Conservation (phyloP, 2,797 vertebrate species). For the Agapornis canus region DNA sequence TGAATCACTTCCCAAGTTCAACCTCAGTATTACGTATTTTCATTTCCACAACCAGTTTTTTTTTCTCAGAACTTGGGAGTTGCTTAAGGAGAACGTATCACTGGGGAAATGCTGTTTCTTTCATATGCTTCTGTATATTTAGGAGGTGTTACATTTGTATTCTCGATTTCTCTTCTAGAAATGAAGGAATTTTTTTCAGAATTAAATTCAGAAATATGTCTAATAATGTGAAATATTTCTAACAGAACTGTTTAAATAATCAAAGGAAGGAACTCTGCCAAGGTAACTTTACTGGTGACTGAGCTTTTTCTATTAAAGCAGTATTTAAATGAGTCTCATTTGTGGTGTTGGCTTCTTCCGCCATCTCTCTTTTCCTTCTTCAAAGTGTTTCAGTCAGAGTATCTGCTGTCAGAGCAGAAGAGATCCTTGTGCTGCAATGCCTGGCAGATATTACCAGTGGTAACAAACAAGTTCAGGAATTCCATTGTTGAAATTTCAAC, state of each 20-base stretch:
- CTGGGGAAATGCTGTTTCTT: neutral
- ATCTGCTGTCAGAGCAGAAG: neutral
- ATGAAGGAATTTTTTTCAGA: neutral
- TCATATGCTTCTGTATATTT: neutral
- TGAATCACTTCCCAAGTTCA: neutral
- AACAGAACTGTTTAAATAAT: constrained; percentile 27
- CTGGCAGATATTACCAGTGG: neutral
- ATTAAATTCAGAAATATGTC: constrained; percentile 8
- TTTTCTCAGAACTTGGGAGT: neutral
- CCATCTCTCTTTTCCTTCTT: neutral
- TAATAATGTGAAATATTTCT: neutral
- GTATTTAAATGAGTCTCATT: neutral
- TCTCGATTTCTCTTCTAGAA: neutral
- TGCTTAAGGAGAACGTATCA: neutral
- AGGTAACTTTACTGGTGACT: constrained; percentile 9
- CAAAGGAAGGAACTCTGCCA: constrained; percentile 15
- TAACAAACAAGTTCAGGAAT: constrained; percentile 3
- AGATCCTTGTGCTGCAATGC: neutral
- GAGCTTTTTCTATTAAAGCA: constrained; percentile 28
- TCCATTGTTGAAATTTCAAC: neutral
- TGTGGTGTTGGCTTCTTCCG: neutral
- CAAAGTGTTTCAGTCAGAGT: neutral
- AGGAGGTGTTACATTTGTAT: neutral
- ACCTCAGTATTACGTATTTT: neutral
- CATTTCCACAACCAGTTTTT: neutral